These are phyloP conservation scores for Nephila pilipes DNA, from an alignment of 1,140 invertebrate species.

Conservation along the genomic window DNA sequence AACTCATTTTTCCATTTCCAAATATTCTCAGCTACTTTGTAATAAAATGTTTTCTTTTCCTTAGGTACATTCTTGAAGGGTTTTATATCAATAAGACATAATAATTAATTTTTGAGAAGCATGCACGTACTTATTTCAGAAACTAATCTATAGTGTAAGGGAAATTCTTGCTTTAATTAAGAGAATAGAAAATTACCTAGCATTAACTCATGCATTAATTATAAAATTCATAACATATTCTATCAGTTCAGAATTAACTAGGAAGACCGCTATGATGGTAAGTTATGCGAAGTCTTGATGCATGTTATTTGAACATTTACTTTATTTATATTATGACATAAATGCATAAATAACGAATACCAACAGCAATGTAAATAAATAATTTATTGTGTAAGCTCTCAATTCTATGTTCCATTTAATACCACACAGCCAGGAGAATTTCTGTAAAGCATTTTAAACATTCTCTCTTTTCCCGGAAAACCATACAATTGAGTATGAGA, in stretches of 20 bases:
- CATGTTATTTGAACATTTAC: not conserved
- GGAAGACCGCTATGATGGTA: not conserved
- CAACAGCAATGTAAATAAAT: constrained; percentile 45
- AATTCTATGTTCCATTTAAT: constrained; percentile 36
- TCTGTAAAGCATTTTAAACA: constrained; percentile 4
- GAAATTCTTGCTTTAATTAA: no score
- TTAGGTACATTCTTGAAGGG: no score
- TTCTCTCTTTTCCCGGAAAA: not conserved
- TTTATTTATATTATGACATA: not conserved
- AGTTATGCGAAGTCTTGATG: not conserved
- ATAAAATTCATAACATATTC: not conserved
- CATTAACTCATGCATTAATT: not conserved
- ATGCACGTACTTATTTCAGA: no score
- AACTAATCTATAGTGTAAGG: no score
- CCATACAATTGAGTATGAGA: constrained; percentile 10
- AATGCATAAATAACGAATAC: constrained; percentile 7
- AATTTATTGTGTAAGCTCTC: constrained; percentile 56
- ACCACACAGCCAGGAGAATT: constrained; percentile 15
- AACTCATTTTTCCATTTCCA: no score
- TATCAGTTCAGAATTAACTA: not conserved
- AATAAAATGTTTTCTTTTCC: no score
- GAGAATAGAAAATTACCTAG: no score
- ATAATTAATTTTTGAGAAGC: no score
- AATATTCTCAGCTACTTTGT: no score
- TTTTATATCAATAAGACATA: no score